Evolutionary conservation across 2,797 vertebrate genomes (phyloP).

Genomic region (Chiloscyllium punctatum): DNA sequence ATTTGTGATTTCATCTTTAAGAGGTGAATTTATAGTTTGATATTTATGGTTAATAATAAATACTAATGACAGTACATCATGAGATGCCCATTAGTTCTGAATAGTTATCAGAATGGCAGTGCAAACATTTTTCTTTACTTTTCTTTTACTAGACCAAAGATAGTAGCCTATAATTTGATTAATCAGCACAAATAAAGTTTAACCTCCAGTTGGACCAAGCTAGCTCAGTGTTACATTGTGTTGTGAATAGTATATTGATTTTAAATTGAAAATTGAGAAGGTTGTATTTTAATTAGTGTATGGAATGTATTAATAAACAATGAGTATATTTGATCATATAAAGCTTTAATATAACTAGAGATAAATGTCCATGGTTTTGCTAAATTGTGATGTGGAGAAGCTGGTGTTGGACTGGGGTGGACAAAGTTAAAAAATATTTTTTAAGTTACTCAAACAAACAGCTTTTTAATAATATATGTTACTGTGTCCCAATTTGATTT

Average conservation of each 20-base stretch:
- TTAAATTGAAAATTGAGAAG: neutral
- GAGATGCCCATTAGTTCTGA: neutral
- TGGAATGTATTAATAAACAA: neutral
- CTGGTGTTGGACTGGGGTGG: no score
- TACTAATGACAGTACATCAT: neutral
- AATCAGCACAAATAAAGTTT: neutral
- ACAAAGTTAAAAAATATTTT: neutral
- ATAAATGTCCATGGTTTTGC: neutral
- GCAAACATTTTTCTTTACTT: neutral
- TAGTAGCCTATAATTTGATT: neutral
- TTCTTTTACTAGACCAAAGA: neutral
- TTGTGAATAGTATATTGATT: neutral
- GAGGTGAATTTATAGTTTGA: neutral
- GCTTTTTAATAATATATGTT: neutral
- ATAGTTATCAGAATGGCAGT: neutral
- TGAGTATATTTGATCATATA: neutral
- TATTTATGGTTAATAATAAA: neutral
- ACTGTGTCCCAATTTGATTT: neutral
- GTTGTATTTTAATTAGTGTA: neutral
- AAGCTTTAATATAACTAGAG: neutral
- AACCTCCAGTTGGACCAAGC: neutral
- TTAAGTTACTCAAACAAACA: neutral
- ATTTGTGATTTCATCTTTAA: neutral
- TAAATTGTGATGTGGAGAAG: neutral
- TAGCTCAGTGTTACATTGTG: neutral